A percentile compares a stretch with the other conserved stretches of the same genome.
These are phyloP conservation scores for Cephalopachus bancanus DNA, from an alignment of 2,797 vertebrate genomes.

Conservation along the genomic window DNA sequence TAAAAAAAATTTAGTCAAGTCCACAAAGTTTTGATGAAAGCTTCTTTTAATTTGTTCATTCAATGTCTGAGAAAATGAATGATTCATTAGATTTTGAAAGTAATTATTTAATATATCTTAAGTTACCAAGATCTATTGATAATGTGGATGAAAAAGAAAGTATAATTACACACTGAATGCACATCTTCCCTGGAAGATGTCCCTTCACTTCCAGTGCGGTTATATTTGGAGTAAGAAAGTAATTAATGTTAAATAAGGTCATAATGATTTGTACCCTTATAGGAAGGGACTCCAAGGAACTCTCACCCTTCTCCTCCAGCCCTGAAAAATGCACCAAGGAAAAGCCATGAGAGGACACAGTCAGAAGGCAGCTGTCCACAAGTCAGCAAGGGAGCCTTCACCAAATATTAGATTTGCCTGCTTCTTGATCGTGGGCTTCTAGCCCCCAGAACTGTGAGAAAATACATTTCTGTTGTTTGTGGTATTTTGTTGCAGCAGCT, in stretches of 20 bases:
- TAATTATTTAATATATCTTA: background rate
- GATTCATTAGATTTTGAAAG: background rate
- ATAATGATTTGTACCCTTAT: background rate
- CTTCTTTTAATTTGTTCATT: background rate
- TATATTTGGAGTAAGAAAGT: background rate
- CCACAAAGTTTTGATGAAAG: background rate
- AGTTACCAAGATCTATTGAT: constrained; percentile 1
- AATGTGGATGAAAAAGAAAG: constrained; percentile 45
- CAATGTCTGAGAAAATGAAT: background rate
- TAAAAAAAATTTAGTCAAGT: background rate
- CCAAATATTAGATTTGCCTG: background rate
- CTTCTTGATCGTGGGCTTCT: background rate
- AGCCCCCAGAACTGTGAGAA: background rate
- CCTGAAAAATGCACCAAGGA: background rate
- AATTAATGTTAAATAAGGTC: background rate
- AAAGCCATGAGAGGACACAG: background rate
- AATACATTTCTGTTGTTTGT: background rate
- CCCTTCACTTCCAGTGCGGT: background rate
- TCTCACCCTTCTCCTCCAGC: background rate
- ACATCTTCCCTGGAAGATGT: background rate
- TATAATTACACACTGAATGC: background rate
- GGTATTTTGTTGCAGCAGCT: background rate
- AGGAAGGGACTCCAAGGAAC: background rate
- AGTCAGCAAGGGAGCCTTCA: background rate
- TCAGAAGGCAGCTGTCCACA: background rate